Conservation (phyloP, 2,888 invertebrate genomes). For the Himalopsyche kuldschensis region DNA sequence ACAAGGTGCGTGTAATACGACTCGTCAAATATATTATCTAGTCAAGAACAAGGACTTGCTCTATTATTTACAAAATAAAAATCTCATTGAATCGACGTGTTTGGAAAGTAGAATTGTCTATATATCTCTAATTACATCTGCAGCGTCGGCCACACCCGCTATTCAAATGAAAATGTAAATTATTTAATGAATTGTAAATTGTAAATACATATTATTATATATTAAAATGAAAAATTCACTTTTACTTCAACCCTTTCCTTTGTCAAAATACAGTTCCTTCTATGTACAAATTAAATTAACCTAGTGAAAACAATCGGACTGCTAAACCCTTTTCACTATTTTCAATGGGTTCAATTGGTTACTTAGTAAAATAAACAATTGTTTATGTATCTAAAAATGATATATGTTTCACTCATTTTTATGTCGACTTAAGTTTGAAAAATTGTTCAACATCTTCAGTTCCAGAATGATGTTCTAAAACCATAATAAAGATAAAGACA, state of each 20-base stretch:
- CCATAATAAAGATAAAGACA: no score
- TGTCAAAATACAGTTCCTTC: no score
- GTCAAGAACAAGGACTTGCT: slow-evolving; percentile 33
- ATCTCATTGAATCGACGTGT: neutral
- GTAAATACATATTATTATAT: slow-evolving; percentile 37
- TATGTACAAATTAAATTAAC: no score
- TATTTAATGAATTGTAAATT: slow-evolving; percentile 40
- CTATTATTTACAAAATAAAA: slow-evolving; percentile 27
- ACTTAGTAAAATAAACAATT: no score
- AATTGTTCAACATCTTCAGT: no score
- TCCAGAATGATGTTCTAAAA: no score
- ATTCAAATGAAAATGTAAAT: slow-evolving; percentile 36
- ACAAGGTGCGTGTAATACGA: slow-evolving; percentile 5
- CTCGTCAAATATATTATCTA: slow-evolving; percentile 31
- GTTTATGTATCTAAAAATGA: no score
- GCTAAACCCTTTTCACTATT: no score
- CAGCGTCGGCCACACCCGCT: slow-evolving; percentile 20
- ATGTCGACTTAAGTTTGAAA: no score
- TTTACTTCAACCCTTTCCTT: neutral
- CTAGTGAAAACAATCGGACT: no score
- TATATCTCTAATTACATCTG: slow-evolving; percentile 7
- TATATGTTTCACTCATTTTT: no score
- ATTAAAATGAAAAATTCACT: slow-evolving; percentile 32
- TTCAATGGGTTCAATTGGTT: no score
- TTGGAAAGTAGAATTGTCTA: neutral